These are phyloP conservation scores for Lottia scabra DNA, from an alignment of 2,888 invertebrate genomes.

Conservation along the genomic window DNA sequence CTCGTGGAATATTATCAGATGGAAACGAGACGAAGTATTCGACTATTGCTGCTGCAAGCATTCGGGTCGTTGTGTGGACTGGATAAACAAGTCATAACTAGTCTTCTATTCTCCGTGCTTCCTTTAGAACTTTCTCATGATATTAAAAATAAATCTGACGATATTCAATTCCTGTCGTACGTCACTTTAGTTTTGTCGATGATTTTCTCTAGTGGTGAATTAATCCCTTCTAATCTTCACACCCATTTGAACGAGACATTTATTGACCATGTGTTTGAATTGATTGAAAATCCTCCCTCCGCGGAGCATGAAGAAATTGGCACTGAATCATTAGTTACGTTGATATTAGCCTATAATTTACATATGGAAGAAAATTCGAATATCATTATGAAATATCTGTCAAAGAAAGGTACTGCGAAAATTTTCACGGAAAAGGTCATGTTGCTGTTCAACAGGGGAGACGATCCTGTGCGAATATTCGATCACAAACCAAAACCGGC, in stretches of 20 bases:
- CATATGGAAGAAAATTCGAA: slow-evolving; percentile 76
- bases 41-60: slow-evolving; percentile 84
- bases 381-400: slow-evolving; percentile 65
- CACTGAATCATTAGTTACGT: slow-evolving; percentile 85
- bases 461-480: slow-evolving; percentile 78
- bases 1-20: slow-evolving; percentile 95
- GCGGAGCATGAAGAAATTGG: slow-evolving; percentile 87
- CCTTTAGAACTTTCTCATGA: slow-evolving; percentile 90
- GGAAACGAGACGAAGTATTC: slow-evolving; percentile 71
- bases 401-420: slow-evolving; percentile 77
- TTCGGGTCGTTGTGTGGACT: slow-evolving; percentile 90
- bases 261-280: slow-evolving; percentile 82
- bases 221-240: slow-evolving; percentile 79
- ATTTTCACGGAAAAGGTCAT: slow-evolving; percentile 91
- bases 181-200: slow-evolving; percentile 87
- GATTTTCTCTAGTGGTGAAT: slow-evolving; percentile 91
- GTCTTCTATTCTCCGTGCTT: slow-evolving; percentile 87
- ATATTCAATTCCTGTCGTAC: slow-evolving; percentile 69
- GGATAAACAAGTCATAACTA: slow-evolving; percentile 83
- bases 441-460: slow-evolving; percentile 87
- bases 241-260: slow-evolving; percentile 89
- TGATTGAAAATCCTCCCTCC: slow-evolving; percentile 84
- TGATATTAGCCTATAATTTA: slow-evolving; percentile 89
- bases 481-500: slow-evolving; percentile 84
- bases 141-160: slow-evolving; percentile 57